Percentiles rank a stretch among this genome's conserved stretches.
These are phyloP conservation scores for Pelochelys cantorii DNA, from an alignment of 2,797 vertebrate genomes.

Conservation along the genomic window DNA sequence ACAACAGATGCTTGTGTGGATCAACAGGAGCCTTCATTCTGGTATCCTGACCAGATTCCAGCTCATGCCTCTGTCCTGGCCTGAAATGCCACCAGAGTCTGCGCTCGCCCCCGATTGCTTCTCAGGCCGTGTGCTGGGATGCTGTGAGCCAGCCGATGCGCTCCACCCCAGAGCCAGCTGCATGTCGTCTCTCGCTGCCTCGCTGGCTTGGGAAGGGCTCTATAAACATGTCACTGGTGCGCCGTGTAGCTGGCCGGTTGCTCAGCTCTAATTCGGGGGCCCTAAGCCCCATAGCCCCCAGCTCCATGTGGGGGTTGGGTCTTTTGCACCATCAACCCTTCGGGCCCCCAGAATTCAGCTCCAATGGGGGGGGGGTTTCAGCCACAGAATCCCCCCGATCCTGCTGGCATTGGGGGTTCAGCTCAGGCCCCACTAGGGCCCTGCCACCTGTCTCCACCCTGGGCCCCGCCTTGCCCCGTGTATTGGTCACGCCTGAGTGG, in stretches of 20 bases:
- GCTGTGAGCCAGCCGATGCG: background rate
- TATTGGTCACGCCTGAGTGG: accelerated
- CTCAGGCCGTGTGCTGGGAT: background rate
- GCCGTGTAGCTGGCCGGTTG: background rate
- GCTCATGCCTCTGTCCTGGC: background rate
- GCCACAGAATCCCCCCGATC: background rate
- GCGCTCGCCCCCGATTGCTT: background rate
- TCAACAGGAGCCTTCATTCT: background rate
- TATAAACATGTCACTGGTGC: background rate
- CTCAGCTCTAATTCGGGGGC: background rate
- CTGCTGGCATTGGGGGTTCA: background rate
- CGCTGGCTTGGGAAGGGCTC: background rate
- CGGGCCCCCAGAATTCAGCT: background rate
- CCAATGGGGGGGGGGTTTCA: background rate
- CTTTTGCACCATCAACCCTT: background rate
- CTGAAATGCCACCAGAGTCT: background rate
- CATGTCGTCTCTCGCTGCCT: background rate
- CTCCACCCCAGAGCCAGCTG: background rate
- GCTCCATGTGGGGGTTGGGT: too few relatives aligned
- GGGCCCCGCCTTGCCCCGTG: background rate
- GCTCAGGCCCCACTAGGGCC: too few relatives aligned
- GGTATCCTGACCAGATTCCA: background rate
- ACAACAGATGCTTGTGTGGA: background rate
- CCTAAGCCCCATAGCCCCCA: background rate
- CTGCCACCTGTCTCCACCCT: background rate